Evolutionary conservation across 2,113 vertebrate genomes (phyloP), one percentile per base, ranked within the genome.

Genomic region (Amblyornis subalaris): DNA sequence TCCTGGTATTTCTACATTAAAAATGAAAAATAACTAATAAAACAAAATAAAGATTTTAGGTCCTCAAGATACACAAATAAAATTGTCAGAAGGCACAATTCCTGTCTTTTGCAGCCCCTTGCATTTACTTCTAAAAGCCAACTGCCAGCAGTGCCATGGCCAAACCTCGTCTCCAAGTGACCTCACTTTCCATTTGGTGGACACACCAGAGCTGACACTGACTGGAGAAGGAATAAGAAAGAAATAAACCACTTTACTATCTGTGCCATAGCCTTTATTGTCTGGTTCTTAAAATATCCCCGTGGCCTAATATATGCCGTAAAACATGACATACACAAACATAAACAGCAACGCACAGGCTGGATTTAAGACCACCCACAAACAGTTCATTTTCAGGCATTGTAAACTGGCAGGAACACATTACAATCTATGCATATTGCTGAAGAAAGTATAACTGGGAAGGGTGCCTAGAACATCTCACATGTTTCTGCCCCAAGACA

Each of bases 381-480:
- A 94, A 71, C 51, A 74, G 83, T 91, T 95, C 81, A 77, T 94
- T 96, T 92, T 80, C 70, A 84, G 81, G 51, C 77, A 71, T 69
- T 74, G 66, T 93, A 84, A 95, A 89, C 78, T 88, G 75, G n/a
- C 87, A 88, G 54, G 53, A 76, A 53, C 29, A 91, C 75, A 84
- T 92, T 85, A 64, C 94, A 79, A 94, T 85, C 92, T 80, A 92
- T 94, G 74, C 88, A 88, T 87, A 71, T 80, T 80, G 38, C 82
- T 91, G 67, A 75, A 67, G 50, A 94, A 95, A 80, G 88, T 70
- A 13, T 88, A 58, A 83, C 89, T 91, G 95, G 95, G 95, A 95
- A 95, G 40, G 58, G 51, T 91, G 89, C 91, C 93, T 95, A 91
- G 89, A 95, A 91, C 74, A 93, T 89, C 89, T 95, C 89, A 89